phyloP scores from a whole-genome alignment of 2,113 vertebrate genomes.

The Seriola dumerili region DNA sequence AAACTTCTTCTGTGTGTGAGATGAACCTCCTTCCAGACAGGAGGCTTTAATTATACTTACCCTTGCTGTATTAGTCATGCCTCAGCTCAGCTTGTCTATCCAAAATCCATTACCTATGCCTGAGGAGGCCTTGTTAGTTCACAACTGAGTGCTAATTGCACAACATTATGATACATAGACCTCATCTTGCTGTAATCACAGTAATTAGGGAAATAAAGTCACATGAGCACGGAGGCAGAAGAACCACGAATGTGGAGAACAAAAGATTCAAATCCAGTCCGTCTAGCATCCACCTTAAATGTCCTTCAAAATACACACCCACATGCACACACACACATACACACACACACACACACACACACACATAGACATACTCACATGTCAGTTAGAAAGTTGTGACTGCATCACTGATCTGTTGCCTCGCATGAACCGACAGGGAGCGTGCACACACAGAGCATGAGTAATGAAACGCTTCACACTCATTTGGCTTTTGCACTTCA shows the following conservation, averaged over 20 bases:
- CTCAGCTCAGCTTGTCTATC: conserved; percentile 75
- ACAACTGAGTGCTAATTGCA: conserved; percentile 77
- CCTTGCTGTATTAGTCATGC: conserved; percentile 73
- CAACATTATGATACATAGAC: conserved; percentile 77
- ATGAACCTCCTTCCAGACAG: conserved; percentile 35
- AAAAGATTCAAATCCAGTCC: conserved; percentile 52
- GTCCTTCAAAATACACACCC: conserved; percentile 44
- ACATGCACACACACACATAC: too few species aligned
- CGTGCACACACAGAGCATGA: conserved; percentile 65
- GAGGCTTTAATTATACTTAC: conserved; percentile 71
- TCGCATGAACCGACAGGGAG: conserved; percentile 52
- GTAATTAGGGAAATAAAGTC: conserved; percentile 75
- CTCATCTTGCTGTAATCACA: conserved; percentile 77
- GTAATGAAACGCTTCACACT: conserved; percentile 84
- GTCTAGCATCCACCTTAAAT: conserved; percentile 34
- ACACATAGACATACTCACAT: conserved; percentile 17
- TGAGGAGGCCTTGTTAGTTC: conserved; percentile 78
- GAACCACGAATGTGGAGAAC: conserved; percentile 42
- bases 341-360: neutral
- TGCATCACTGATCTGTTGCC: conserved; percentile 71
- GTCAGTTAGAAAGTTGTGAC: conserved; percentile 72
- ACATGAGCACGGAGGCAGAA: conserved; percentile 53
- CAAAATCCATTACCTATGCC: conserved; percentile 79
- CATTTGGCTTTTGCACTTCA: conserved; percentile 83
- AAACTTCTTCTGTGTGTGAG: conserved; percentile 26